Evolutionary conservation across 2,113 vertebrate genomes (phyloP), one percentile per base, ranked within the genome.

Genomic region (Agapornis roseicollis): DNA sequence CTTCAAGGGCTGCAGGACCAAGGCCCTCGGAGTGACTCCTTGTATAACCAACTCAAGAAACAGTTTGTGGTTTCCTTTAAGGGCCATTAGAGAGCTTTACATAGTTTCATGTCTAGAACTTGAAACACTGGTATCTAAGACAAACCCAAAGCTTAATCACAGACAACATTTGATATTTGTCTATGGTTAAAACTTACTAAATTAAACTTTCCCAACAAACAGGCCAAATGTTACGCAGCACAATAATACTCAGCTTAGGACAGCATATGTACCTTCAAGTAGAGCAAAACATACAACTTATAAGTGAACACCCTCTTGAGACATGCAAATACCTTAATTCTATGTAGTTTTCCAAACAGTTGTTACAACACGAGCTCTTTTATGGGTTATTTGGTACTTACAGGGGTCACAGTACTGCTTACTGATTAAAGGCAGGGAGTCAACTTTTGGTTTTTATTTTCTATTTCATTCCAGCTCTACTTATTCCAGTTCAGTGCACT

Each of bases 31-130:
- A 96, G 80, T 0, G 0, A 47, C 82, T 88, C 50, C 76, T 78
- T 46, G 44, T 80, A 55, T 28, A 74, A 86, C 83, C 65, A 83
- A 18, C 92, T 95, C 56, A 23, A 88, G 85, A 74, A 95, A 90
- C 60, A 69, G 47, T n/a, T 49, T 96, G 90, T 95, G 96, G 93
- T 96, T 96, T 97, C 73, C 80, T 84, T 96, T 68, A 94, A 96
- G 90, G 64, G 92, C 61, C 83, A 22, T 93, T 39, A 71, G 93
- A 94, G 85, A 90, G 80, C 28, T 22, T 79, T 69, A 87, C 85
- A 92, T 96, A 95, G 72, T 90, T 96, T 81, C 68, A 41, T 53
- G 93, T 96, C 96, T 96, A 92, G 88, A 94, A 90, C 52, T 76
- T 86, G 64, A 88, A 88, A 88, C 64, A 44, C 39, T 50, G 65